These are phyloP conservation scores for Pogonomyrmex californicus DNA, from an alignment of 1,140 invertebrate genomes.

Conservation along the genomic window DNA sequence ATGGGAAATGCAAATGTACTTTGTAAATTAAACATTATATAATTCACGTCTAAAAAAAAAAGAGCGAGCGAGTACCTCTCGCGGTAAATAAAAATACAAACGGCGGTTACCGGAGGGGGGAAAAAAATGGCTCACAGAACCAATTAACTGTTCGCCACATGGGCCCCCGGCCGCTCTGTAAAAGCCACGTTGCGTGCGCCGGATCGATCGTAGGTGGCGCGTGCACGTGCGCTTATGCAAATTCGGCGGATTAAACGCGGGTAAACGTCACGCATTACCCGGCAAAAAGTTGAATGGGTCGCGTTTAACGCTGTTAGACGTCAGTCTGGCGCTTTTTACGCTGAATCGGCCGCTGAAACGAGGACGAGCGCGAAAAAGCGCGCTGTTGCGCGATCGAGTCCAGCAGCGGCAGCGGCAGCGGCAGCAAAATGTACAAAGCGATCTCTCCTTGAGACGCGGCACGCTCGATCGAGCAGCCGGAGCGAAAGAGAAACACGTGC, in stretches of 20 bases:
- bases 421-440: conserved; percentile 36
- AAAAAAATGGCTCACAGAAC: neutral
- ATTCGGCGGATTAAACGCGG: conserved; percentile 1
- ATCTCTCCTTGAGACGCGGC: conserved; percentile 59
- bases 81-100: conserved; percentile 17
- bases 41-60: neutral
- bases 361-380: conserved; percentile 46
- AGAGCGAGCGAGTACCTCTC: neutral
- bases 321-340: conserved; percentile 10
- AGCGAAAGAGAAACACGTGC: conserved; percentile 25
- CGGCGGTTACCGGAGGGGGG: neutral
- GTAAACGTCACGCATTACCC: neutral
- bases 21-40: neutral
- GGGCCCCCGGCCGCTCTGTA: neutral
- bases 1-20: conserved; percentile 40
- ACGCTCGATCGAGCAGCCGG: conserved; percentile 69
- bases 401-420: neutral
- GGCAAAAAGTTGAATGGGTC: conserved; percentile 9
- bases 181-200: neutral
- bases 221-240: conserved; percentile 33
- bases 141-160: neutral
- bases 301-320: conserved; percentile 10
- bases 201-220: neutral
- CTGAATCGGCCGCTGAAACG: conserved; percentile 28
- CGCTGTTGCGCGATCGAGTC: conserved; percentile 8